Percentiles rank a stretch among this genome's conserved stretches.
Evolutionary conservation across 2,888 invertebrate species (phyloP).

Genomic region (Proisotoma minuta): DNA sequence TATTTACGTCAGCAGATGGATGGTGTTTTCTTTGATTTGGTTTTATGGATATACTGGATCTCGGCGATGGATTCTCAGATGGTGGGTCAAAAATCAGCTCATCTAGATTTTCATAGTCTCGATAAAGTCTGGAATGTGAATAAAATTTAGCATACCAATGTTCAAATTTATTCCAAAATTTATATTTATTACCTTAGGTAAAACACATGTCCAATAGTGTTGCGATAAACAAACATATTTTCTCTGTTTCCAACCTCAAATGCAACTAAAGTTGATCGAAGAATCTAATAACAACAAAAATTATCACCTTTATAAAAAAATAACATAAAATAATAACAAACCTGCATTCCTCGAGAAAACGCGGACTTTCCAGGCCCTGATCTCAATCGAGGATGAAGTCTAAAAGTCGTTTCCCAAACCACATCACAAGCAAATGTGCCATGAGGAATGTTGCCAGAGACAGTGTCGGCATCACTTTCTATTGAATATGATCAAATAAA

Average conservation of each 20-base stretch:
- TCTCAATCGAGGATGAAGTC: constrained; percentile 66
- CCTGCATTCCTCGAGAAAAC: constrained; percentile 58
- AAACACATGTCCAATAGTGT: constrained; percentile 61
- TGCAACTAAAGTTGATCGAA: constrained; percentile 63
- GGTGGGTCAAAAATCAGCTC: constrained; percentile 9
- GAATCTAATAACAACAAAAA: constrained; percentile 51
- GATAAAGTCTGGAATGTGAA: constrained; percentile 19
- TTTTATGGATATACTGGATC: constrained; percentile 9
- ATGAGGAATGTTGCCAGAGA: constrained; percentile 48
- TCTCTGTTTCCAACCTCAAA: constrained; percentile 67
- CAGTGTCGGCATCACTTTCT: constrained; percentile 4
- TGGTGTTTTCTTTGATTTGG: background rate
- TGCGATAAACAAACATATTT: constrained; percentile 73
- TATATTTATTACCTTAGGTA: constrained; percentile 55
- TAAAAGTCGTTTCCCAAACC: constrained; percentile 67
- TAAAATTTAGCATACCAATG: background rate
- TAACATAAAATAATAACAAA: constrained; percentile 1
- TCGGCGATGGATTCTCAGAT: constrained; percentile 15
- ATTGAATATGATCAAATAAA: background rate
- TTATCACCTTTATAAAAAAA: background rate
- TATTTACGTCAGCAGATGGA: background rate
- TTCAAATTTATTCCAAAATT: too few relatives aligned
- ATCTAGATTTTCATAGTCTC: constrained; percentile 25
- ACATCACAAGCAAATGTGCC: constrained; percentile 70
- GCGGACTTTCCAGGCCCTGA: constrained; percentile 60